Evolutionary conservation across 2,888 invertebrate genomes (phyloP), one percentile per base, ranked within the genome.

Genomic region (Catotricha subobsoleta): DNA sequence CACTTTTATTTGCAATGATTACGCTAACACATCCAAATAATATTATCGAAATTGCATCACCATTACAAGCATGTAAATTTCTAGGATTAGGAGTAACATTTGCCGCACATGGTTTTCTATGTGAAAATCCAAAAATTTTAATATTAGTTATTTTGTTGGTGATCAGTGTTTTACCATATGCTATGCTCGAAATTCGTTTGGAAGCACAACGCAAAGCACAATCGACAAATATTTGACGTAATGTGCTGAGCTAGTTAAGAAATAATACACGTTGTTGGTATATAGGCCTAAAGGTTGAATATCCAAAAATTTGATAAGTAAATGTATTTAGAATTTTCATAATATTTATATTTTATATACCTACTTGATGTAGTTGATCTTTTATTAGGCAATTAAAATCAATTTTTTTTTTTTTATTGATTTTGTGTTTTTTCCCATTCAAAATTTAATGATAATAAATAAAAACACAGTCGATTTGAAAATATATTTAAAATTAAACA

Each of bases 61-160:
- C 67, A 0, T 54, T 70, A 2, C 57, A 77, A 59, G 73, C 73
- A 51, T 52, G 76, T 60, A 72, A 70, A 54, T 58, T 67, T 57
- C 51, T 72, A 0, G 79, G 79, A 2, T 56, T 76, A 44, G 70
- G 74, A 8, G 54, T 76, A 1, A 74, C 76, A 8, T 76, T 78
- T 51, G 66, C 66, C 0, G 71, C 74, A 33, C 73, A 78, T 29
- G 71, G 72, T 40, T 56, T 69, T 39, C 62, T 79, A 34, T 79
- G 79, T 44, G 62, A 62, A 40, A 59, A 59, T 39, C 50, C 57
- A 7, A 62, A 62, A 50, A 60, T 62, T 12, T 53, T 62, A 15
- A 56, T 56, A 1, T 45, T 62, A 44, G 57, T 59, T 21, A 56
- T 62, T 13, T 53, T 62, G 20, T 47, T 62, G 16, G 58, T 63